Evolutionary conservation across 2,113 vertebrate genomes (phyloP), one percentile per base, ranked within the genome.

Genomic region (Heptranchias perlo): DNA sequence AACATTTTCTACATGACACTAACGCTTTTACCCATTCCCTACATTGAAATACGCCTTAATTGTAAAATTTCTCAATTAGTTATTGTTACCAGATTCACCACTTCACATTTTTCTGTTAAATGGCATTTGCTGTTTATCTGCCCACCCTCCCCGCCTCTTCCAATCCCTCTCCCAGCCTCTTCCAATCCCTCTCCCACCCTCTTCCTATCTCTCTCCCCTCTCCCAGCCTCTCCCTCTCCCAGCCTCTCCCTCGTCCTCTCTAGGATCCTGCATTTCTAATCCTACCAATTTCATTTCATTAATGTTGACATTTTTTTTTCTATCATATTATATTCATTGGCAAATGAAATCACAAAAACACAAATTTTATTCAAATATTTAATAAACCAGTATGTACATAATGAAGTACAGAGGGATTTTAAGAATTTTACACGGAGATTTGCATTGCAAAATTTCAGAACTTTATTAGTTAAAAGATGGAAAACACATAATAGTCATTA

Each of bases 351-450:
- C 64, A 69, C 25, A 95, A 95, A 91, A 91, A 54, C 87, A 91
- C 25, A 52, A 52, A 73, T 35, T 31, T 31, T 95, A 52, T 73
- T 69, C 64, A 91, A 91, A 54, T 73, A 14, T 91, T 95, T 69
- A 95, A 69, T 95, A 95, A 95, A 95, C 47, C 93, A 69, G 62
- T 49, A 31, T 95, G 13, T 47, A 94, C 39, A 95, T 64, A 47
- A 89, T 52, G 52, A 47, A 67, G 64, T 94, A 94, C 93, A 95
- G 44, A 65, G 64, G 64, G 47, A 49, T 35, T 58, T 67, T 47
- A 93, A 95, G 47, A 69, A 69, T 67, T 95, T 94, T 94, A 25
- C 62, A 67, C 67, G 93, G 39, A 25, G 61, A 65, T 67, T 67
- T 47, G 47, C 86, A 89, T 89, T 89, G 49, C 21, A 94, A 67